Conservation (phyloP, 2,113 vertebrate genomes). For the Corythaeola cristata region DNA sequence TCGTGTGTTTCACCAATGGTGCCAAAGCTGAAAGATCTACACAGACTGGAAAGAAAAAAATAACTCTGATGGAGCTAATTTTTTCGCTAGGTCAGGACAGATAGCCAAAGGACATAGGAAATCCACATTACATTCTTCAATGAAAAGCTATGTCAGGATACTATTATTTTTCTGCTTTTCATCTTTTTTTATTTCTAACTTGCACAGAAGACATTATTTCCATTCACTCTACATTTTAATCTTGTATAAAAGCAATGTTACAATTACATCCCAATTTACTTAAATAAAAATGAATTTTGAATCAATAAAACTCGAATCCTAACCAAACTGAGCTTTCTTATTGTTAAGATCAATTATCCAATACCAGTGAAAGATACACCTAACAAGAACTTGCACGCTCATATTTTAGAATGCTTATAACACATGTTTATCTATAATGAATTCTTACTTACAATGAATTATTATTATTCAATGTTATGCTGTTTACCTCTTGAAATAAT, state of each 20-base stretch:
- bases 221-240: background rate
- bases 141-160: background rate
- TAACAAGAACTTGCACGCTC: background rate
- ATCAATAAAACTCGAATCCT: background rate
- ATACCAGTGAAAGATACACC: background rate
- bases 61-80: background rate
- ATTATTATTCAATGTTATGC: background rate
- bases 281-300: background rate
- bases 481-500: slow-evolving; percentile 91
- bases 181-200: background rate
- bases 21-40: background rate
- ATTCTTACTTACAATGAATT: background rate
- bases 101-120: background rate
- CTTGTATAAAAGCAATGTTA: background rate
- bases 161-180: background rate
- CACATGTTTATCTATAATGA: background rate
- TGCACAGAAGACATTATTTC: background rate
- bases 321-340: background rate
- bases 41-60: background rate
- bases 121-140: background rate
- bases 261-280: background rate
- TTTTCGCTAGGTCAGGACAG: background rate
- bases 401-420: background rate
- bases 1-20: background rate
- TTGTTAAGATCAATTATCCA: background rate